Base-by-base conservation (phyloP, 2,888 invertebrate genomes). In the Acanthosepion esculentum region DNA sequence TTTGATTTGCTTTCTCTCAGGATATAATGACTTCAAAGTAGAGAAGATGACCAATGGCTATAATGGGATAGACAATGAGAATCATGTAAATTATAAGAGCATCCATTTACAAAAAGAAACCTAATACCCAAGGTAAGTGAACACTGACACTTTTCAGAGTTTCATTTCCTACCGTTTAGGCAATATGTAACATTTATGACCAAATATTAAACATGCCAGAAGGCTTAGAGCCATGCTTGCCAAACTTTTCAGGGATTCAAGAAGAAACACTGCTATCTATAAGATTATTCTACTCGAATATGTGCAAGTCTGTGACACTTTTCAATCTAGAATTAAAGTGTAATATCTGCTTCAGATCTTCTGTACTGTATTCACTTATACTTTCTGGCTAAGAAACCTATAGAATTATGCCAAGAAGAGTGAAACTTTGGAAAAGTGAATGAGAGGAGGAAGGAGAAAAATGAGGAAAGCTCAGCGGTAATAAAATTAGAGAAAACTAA, bases 181-280 rank as follows among this genome's bases (percentile, higher is more conserved):
- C n/a, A 78, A n/a, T n/a, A 12, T 78, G n/a, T 78, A 78, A 15
- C 78, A n/a, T 78, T n/a, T 33, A 78, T 78, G n/a, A 78, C n/a
- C n/a, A 78, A 78, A 78, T 78, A n/a, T 78, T 78, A 78, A 78
- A n/a, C 78, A n/a, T 78, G 78, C 78, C 78, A 78, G n/a, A 33
- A 18, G 78, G 78, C 78, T 78, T n/a, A 78, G 78, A 78, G 1
- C n/a, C 18, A 1, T 15, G 12, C 10, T 33, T 78, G 78, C 78
- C 78, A 78, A 78, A 78, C n/a, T n/a, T 78, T 78, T 78, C n/a
- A 33, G n/a, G n/a, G n/a, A n/a, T 78, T 78, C n/a, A 78, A n/a
- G n/a, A n/a, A 78, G 78, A 78, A 78, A 78, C 2, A 10, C 78
- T 15, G n/a, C 78, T 78, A 78, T 78, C 41, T 41, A n/a, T 33